A percentile compares a stretch with the other conserved stretches of the same genome.
Conservation (phyloP, 2,888 invertebrate species). For the Nomada fucata region DNA sequence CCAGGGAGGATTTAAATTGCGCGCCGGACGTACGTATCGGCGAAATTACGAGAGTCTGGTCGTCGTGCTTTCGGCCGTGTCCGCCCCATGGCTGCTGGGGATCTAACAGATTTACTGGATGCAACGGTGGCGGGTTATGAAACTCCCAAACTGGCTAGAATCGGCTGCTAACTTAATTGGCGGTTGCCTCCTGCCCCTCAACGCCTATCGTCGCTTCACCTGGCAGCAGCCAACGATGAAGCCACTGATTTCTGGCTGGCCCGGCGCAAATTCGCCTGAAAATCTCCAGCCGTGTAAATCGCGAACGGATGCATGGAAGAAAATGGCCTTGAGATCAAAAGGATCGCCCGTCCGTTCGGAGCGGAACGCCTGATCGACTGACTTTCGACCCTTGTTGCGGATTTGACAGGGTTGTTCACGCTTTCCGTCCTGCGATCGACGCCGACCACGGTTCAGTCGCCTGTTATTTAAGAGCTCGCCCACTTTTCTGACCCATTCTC, state of each 20-base stretch:
- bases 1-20: conserved; percentile 50
- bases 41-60: conserved; percentile 45
- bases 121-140: conserved; percentile 47
- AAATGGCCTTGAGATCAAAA: conserved; percentile 36
- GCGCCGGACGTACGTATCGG: conserved; percentile 46
- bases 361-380: conserved; percentile 15
- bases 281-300: background rate
- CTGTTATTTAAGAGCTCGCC: conserved; percentile 7
- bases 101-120: conserved; percentile 56
- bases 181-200: background rate
- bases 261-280: conserved; percentile 38
- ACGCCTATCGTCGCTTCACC: background rate
- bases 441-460: background rate
- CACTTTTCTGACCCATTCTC: background rate
- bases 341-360: background rate
- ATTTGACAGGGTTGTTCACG: background rate
- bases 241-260: conserved; percentile 25
- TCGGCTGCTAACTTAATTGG: conserved; percentile 63
- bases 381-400: conserved; percentile 19
- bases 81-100: background rate
- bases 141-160: conserved; percentile 48
- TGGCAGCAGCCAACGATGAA: conserved; percentile 3
- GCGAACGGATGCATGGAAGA: conserved; percentile 1
- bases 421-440: background rate
- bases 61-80: conserved; percentile 8